These are phyloP conservation scores for Lasaia peninsularis DNA, from an alignment of 1,140 invertebrate species.

Conservation along the genomic window DNA sequence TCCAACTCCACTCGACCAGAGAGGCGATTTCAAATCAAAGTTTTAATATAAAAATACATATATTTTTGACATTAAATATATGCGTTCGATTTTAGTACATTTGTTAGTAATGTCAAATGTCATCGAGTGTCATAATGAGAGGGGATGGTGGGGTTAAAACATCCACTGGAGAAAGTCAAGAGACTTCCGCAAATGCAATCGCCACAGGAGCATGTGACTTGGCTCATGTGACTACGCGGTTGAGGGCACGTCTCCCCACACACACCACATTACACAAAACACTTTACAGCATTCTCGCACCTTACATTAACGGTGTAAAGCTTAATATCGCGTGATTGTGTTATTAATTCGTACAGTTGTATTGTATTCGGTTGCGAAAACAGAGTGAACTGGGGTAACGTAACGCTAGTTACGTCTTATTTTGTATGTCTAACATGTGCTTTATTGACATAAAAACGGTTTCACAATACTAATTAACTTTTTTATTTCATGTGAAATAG, in stretches of 20 bases:
- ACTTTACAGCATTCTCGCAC: slow-evolving; percentile 1
- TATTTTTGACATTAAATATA: too few species aligned
- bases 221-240: slow-evolving; percentile 40
- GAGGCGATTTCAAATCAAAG: too few species aligned
- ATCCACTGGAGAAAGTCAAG: slow-evolving; percentile 45
- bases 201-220: slow-evolving; percentile 45
- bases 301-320: slow-evolving; percentile 1
- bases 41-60: too few species aligned
- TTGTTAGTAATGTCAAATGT: too few species aligned
- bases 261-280: slow-evolving; percentile 8
- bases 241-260: slow-evolving; percentile 33
- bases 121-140: too few species aligned
- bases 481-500: slow-evolving; percentile 25
- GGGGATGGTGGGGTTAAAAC: slow-evolving; percentile 28
- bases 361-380: slow-evolving; percentile 31
- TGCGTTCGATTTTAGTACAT: too few species aligned
- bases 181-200: slow-evolving; percentile 46
- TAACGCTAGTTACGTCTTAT: slow-evolving; percentile 43
- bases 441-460: slow-evolving; percentile 48
- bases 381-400: slow-evolving; percentile 48
- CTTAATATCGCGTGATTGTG: slow-evolving; percentile 1
- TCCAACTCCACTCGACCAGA: too few species aligned
- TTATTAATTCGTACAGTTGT: background rate
- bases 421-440: slow-evolving; percentile 45
- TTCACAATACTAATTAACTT: slow-evolving; percentile 43